Conservation (phyloP, 2,113 vertebrate species). For the Brevimyrus niger region DNA sequence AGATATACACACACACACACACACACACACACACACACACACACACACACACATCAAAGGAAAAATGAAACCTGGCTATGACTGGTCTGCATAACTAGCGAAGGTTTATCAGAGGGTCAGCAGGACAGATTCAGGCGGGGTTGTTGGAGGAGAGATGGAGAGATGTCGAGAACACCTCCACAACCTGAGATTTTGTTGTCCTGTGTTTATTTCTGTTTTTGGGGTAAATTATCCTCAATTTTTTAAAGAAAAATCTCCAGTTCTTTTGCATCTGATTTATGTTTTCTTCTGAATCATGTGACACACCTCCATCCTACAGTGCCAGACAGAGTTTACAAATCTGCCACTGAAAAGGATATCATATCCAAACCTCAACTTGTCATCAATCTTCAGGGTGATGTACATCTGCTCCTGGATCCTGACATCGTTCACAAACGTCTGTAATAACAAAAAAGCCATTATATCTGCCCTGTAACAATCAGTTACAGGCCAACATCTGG, state of each 20-base stretch:
- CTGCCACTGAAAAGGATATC: slow-evolving; percentile 81
- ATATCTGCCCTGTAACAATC: neutral
- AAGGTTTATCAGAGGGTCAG: neutral
- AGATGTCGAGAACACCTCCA: neutral
- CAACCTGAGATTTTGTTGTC: neutral
- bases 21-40: neutral
- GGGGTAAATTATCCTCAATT: neutral
- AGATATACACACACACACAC: neutral
- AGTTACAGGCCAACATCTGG: neutral
- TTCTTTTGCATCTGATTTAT: neutral
- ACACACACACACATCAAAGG: neutral
- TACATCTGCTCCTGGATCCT: slow-evolving; percentile 97
- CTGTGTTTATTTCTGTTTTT: neutral
- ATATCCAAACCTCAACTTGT: slow-evolving; percentile 97
- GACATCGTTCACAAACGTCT: slow-evolving; percentile 97
- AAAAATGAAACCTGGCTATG: neutral
- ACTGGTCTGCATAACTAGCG: neutral
- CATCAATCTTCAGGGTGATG: slow-evolving; percentile 90
- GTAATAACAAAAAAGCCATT: slow-evolving; percentile 24
- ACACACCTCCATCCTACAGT: neutral
- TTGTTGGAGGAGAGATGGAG: neutral
- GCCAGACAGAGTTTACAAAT: neutral
- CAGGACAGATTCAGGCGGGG: neutral
- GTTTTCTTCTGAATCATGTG: neutral
- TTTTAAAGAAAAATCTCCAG: neutral